Evolutionary conservation across 2,113 vertebrate genomes (phyloP).

Genomic region (Podarcis raffonei): DNA sequence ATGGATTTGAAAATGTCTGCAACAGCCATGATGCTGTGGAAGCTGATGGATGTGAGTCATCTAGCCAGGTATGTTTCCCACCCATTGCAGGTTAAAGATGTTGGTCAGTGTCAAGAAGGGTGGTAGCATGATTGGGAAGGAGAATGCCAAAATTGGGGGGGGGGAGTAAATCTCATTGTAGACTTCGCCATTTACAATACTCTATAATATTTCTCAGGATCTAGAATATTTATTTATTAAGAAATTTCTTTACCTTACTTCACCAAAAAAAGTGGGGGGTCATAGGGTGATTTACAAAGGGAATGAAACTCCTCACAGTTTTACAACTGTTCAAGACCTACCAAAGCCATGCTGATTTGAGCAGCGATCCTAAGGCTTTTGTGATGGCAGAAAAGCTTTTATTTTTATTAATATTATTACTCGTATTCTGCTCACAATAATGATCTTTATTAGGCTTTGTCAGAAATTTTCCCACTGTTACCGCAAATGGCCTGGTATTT

Average conservation of each 20-base stretch:
- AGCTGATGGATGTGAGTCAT: not conserved
- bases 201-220: not conserved
- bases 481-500: slow-evolving; percentile 32
- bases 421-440: slow-evolving; percentile 1
- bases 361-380: slow-evolving; percentile 20
- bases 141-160: not conserved
- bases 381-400: not conserved
- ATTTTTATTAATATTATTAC: not conserved
- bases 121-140: not conserved
- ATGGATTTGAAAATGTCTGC: not conserved
- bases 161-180: not conserved
- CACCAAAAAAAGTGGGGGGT: too few species aligned
- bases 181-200: not conserved
- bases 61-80: not conserved
- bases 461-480: slow-evolving; percentile 5
- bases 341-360: slow-evolving; percentile 25
- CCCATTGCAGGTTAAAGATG: not conserved
- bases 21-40: not conserved
- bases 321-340: not conserved
- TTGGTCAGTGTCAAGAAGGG: not conserved
- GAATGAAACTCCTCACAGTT: not conserved
- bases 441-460: slow-evolving; percentile 5
- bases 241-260: too few species aligned
- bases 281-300: too few species aligned
- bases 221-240: not conserved